phyloP scores from a whole-genome alignment of 2,113 vertebrate species.

The Phocoena phocoena region DNA sequence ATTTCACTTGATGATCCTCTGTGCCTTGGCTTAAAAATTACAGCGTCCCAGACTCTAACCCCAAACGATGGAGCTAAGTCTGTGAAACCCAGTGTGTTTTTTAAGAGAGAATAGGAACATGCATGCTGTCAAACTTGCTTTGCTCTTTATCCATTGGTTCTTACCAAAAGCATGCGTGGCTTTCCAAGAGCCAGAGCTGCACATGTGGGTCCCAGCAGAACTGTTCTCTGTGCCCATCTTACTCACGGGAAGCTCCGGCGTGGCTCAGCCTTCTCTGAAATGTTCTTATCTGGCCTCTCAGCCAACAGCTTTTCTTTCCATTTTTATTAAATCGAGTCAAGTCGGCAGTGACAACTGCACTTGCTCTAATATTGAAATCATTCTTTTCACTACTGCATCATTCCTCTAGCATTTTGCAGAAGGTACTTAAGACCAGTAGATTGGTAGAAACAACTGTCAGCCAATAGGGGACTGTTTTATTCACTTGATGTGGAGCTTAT shows the following conservation, averaged over 20 bases:
- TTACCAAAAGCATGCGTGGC: neutral
- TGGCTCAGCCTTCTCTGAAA: neutral
- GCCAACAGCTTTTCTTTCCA: constrained; percentile 46
- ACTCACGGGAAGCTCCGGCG: neutral
- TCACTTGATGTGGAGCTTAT: neutral
- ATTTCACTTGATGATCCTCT: neutral
- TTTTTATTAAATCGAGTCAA: constrained; percentile 54
- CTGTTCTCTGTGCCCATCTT: neutral
- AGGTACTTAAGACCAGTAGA: neutral
- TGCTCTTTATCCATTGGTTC: constrained; percentile 56
- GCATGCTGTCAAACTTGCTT: neutral
- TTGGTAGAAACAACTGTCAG: neutral
- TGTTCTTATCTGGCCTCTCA: constrained; percentile 61
- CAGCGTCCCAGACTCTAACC: neutral
- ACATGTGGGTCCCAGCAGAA: constrained; percentile 48
- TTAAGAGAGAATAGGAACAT: constrained; percentile 6
- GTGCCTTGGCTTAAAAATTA: constrained; percentile 1
- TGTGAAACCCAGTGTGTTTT: constrained; percentile 5
- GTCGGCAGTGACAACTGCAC: constrained; percentile 33
- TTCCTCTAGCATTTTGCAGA: neutral
- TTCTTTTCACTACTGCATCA: constrained; percentile 66
- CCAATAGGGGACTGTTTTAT: neutral
- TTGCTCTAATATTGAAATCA: constrained; percentile 61
- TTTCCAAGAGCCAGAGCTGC: constrained; percentile 41
- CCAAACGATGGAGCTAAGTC: neutral